These are phyloP conservation scores for Chromobotia macracanthus DNA, from an alignment of 2,797 vertebrate genomes.

Conservation along the genomic window DNA sequence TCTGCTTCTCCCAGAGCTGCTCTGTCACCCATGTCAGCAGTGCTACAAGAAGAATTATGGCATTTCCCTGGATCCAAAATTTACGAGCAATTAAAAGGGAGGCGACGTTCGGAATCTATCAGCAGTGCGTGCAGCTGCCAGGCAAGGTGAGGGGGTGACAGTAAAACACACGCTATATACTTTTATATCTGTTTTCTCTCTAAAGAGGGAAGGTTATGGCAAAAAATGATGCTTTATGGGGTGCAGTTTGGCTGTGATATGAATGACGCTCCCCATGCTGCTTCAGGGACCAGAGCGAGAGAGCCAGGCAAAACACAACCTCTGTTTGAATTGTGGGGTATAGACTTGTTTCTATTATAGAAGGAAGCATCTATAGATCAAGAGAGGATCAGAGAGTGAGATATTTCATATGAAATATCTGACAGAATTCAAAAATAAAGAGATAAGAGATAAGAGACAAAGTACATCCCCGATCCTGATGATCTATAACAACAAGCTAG, in stretches of 20 bases:
- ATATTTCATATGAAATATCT: constrained; percentile 31
- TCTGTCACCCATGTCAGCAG: constrained; percentile 72
- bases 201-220: constrained; percentile 94
- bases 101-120: constrained; percentile 91
- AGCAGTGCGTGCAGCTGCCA: constrained; percentile 85
- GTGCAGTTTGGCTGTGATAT: constrained; percentile 81
- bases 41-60: constrained; percentile 75
- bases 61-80: constrained; percentile 79
- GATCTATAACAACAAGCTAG: constrained; percentile 37
- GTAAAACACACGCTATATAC: constrained; percentile 98
- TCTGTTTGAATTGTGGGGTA: constrained; percentile 19
- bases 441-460: constrained; percentile 47
- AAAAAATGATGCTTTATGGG: constrained; percentile 88
- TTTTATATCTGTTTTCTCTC: constrained; percentile 99
- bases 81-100: constrained; percentile 99
- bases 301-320: constrained; percentile 33
- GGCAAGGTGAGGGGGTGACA: constrained; percentile 84
- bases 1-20: constrained; percentile 70
- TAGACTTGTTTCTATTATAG: constrained; percentile 44
- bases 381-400: constrained; percentile 26
- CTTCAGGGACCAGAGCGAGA: constrained; percentile 76
- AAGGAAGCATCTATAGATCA: constrained; percentile 42
- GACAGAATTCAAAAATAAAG: constrained; percentile 12
- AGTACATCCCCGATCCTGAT: constrained; percentile 24
- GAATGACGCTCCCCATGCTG: constrained; percentile 70